phyloP scores from a whole-genome alignment of 2,888 invertebrate genomes.

The Scaptomyza tumidula region DNA sequence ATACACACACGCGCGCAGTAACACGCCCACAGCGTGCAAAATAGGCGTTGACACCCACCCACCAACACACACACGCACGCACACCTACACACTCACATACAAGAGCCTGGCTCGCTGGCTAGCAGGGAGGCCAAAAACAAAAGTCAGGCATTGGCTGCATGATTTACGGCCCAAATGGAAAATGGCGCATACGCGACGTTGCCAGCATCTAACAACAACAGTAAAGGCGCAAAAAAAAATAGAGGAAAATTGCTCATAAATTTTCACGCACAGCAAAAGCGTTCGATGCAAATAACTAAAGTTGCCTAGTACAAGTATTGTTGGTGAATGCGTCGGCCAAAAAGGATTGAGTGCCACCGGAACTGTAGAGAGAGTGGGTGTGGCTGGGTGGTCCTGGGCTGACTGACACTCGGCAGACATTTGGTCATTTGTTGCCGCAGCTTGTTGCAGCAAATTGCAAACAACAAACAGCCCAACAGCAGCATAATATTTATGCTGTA shows the following conservation, averaged over 20 bases:
- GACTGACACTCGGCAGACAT: constrained; percentile 68
- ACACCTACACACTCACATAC: constrained; percentile 27
- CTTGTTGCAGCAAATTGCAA: constrained; percentile 68
- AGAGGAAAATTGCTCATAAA: constrained; percentile 56
- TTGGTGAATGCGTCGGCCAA: constrained; percentile 18
- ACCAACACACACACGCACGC: constrained; percentile 18
- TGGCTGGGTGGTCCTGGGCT: constrained; percentile 48
- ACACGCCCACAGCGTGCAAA: constrained; percentile 52
- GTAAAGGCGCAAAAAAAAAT: constrained; percentile 2
- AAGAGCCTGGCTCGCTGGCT: constrained; percentile 25
- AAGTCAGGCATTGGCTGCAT: constrained; percentile 75
- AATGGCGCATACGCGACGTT: constrained; percentile 76
- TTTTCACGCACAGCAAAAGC: constrained; percentile 40
- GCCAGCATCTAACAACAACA: constrained; percentile 33
- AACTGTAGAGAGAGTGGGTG: constrained; percentile 1
- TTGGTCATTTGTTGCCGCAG: constrained; percentile 77
- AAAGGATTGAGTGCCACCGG: constrained; percentile 34
- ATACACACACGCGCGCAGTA: constrained; percentile 4
- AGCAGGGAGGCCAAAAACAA: constrained; percentile 63
- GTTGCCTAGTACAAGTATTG: constrained; percentile 3
- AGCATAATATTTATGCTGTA: constrained; percentile 6
- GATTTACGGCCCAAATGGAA: constrained; percentile 74
- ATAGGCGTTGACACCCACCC: constrained; percentile 52
- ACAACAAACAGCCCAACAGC: constrained; percentile 24
- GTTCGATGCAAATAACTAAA: constrained; percentile 54